Percentiles rank a stretch among this genome's conserved stretches.
Evolutionary conservation across 1,140 invertebrate species (phyloP).

Genomic region (Aleiodes sp.): DNA sequence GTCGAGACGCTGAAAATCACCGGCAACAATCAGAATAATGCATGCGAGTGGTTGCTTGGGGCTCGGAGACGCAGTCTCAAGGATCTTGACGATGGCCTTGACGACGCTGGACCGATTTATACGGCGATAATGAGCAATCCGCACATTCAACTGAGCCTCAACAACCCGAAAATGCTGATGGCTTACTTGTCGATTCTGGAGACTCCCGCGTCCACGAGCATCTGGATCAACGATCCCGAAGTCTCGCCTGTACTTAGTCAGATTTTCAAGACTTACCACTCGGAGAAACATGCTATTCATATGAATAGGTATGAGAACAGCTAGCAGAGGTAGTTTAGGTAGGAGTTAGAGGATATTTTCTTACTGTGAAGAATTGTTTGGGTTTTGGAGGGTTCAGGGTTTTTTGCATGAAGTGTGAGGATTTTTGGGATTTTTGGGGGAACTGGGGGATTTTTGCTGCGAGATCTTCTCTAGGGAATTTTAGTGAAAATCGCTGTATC

Average conservation of each 20-base stretch:
- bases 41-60: conserved; percentile 73
- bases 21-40: conserved; percentile 70
- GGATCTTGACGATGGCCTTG: conserved; percentile 70
- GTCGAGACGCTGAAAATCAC: conserved; percentile 70
- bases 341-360: not conserved
- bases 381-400: not conserved
- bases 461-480: no score
- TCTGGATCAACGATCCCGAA: conserved; percentile 74
- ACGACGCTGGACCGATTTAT: conserved; percentile 70
- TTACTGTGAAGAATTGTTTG: not conserved
- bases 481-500: no score
- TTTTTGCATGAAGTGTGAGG: no score
- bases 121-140: conserved; percentile 74
- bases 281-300: conserved; percentile 69
- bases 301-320: conserved; percentile 51
- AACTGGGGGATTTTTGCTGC: no score
- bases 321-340: conserved; percentile 1
- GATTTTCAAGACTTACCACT: conserved; percentile 74
- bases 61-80: conserved; percentile 64
- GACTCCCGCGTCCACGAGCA: conserved; percentile 67
- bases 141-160: conserved; percentile 72
- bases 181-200: conserved; percentile 73
- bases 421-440: no score
- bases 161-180: conserved; percentile 72
- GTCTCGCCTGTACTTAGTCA: conserved; percentile 71